Percentiles rank a stretch among this genome's conserved stretches.
Evolutionary conservation across 2,797 vertebrate species (phyloP).

Genomic region (Periophthalmus magnuspinnatus): DNA sequence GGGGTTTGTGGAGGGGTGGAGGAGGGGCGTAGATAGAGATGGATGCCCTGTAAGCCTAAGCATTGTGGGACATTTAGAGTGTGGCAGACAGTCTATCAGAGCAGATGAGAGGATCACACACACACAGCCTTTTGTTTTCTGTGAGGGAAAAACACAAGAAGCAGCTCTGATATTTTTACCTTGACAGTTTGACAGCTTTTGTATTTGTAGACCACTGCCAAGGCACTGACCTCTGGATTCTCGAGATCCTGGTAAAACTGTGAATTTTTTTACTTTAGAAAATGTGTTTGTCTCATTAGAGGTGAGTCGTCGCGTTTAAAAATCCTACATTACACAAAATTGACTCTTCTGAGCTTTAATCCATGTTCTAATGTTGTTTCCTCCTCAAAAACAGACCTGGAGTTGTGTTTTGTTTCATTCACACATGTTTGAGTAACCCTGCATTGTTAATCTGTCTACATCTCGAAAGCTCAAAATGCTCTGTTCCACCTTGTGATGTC

Average conservation of each 20-base stretch:
- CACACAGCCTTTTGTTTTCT: constrained; percentile 51
- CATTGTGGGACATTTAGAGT: constrained; percentile 39
- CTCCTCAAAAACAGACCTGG: too few species aligned
- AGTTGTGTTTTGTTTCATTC: too few species aligned
- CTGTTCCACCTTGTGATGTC: too few species aligned
- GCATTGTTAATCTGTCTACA: too few species aligned
- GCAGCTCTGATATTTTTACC: neutral
- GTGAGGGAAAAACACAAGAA: constrained; percentile 1
- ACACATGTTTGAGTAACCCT: too few species aligned
- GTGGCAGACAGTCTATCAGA: constrained; percentile 62
- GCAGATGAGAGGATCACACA: constrained; percentile 55
- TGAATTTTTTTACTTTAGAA: neutral
- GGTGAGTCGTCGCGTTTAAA: too few species aligned
- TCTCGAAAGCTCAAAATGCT: too few species aligned
- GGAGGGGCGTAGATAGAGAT: constrained; percentile 19
- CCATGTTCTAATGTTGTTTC: too few species aligned
- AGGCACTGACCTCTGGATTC: too few species aligned
- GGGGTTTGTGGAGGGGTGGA: constrained; percentile 10
- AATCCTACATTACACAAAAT: too few species aligned
- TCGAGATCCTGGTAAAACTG: neutral
- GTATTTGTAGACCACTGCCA: neutral
- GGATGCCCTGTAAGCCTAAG: constrained; percentile 22
- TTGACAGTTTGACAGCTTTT: too few species aligned
- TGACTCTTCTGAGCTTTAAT: too few species aligned
- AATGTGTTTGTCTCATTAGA: neutral